These are phyloP conservation scores for Cossypha dichroa DNA, from an alignment of 2,797 vertebrate genomes.

Conservation along the genomic window DNA sequence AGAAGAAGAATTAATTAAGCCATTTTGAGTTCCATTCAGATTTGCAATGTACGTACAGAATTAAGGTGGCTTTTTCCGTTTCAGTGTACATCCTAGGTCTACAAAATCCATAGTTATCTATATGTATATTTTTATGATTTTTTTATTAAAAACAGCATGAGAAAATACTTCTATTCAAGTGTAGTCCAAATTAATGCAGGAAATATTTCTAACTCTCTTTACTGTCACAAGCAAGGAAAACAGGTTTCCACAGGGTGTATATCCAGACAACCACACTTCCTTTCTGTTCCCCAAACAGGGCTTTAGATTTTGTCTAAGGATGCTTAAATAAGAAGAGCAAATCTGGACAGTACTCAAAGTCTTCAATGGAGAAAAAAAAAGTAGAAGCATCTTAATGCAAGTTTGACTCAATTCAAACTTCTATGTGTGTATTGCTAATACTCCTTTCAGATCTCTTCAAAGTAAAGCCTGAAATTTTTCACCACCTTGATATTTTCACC, in stretches of 20 bases:
- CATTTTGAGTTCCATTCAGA: not conserved
- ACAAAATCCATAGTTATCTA: not conserved
- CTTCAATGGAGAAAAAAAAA: not conserved
- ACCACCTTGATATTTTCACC: not conserved
- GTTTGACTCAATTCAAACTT: not conserved
- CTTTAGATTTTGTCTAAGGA: not conserved
- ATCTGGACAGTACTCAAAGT: not conserved
- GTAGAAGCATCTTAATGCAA: not conserved
- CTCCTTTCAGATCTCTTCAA: not conserved
- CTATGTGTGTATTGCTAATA: rapidly evolving
- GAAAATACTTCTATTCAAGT: not conserved
- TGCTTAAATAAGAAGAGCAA: not conserved
- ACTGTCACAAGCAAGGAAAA: not conserved
- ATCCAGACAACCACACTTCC: not conserved
- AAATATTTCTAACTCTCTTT: not conserved
- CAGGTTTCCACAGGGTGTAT: not conserved
- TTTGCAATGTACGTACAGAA: not conserved
- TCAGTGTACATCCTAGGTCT: not conserved
- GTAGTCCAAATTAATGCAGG: not conserved
- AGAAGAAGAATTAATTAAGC: not conserved
- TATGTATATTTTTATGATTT: not conserved
- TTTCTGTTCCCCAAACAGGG: not conserved
- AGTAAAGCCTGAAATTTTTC: not conserved
- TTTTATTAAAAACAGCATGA: not conserved
- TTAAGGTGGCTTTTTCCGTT: not conserved